Evolutionary conservation across 1,140 invertebrate species (phyloP).

Genomic region (Steinernema khuongi): DNA sequence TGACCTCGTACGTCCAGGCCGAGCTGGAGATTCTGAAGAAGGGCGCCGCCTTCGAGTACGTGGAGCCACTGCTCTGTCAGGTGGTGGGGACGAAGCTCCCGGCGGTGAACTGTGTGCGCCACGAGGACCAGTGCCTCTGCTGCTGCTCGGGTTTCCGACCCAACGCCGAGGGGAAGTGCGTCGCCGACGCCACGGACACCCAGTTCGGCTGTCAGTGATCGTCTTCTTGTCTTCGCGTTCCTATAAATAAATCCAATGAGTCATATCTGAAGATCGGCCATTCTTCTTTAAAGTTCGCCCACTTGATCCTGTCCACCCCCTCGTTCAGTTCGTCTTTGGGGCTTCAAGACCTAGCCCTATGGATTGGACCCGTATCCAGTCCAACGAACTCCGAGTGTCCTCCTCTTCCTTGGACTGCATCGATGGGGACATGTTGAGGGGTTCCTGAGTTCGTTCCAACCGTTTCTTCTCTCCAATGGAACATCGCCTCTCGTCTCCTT

Average conservation of each 20-base stretch:
- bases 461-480: too few relatives aligned
- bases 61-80: conserved; percentile 16
- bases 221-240: background rate
- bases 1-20: background rate
- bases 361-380: too few relatives aligned
- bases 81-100: conserved; percentile 14
- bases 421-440: too few relatives aligned
- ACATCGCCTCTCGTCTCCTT: background rate
- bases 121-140: background rate
- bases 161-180: background rate
- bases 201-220: background rate
- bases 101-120: background rate
- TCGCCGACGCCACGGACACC: background rate
- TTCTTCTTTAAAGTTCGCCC: too few relatives aligned
- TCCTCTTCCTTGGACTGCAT: too few relatives aligned
- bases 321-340: too few relatives aligned
- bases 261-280: background rate
- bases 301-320: too few relatives aligned
- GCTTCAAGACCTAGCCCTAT: too few relatives aligned
- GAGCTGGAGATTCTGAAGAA: conserved; percentile 7
- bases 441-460: too few relatives aligned
- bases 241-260: background rate
- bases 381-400: too few relatives aligned
- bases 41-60: conserved; percentile 16
- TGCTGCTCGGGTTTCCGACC: conserved; percentile 12